phyloP scores from a whole-genome alignment of 2,113 vertebrate species.

The Mustela nigripes region DNA sequence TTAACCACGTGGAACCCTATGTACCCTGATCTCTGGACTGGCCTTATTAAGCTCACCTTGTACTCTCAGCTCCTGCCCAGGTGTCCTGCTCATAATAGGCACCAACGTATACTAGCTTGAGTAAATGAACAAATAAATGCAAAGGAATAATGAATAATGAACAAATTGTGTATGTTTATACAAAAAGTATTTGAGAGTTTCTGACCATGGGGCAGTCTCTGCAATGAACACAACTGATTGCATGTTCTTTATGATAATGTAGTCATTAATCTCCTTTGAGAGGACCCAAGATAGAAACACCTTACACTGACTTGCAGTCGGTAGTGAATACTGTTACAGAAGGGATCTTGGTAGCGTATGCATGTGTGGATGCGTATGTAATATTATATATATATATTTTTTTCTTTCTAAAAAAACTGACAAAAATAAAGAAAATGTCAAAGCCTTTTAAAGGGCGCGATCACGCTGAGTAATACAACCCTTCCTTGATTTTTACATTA shows the following conservation, averaged over 20 bases:
- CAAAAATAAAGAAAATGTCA: conserved; percentile 87
- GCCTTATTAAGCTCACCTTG: neutral
- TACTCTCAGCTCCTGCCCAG: neutral
- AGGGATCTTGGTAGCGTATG: neutral
- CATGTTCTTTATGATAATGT: neutral
- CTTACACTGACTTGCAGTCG: neutral
- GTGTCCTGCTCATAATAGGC: neutral
- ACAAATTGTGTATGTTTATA: neutral
- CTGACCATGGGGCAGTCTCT: neutral
- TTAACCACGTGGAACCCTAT: neutral
- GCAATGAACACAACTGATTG: neutral
- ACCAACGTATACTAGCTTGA: neutral
- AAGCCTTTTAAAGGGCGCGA: conserved; percentile 87
- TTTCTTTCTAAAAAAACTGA: conserved; percentile 83
- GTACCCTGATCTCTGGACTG: neutral
- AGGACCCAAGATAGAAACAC: neutral
- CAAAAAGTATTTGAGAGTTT: neutral
- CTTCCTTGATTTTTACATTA: conserved; percentile 87
- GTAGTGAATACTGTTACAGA: neutral
- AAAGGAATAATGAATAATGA: neutral
- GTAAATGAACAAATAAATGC: neutral
- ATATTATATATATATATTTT: conserved; percentile 69
- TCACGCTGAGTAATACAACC: conserved; percentile 88
- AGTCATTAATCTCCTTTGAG: neutral
- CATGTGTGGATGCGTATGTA: conserved; percentile 59